Conservation (phyloP, 2,888 invertebrate species). For the Epirrhoe tristata region DNA sequence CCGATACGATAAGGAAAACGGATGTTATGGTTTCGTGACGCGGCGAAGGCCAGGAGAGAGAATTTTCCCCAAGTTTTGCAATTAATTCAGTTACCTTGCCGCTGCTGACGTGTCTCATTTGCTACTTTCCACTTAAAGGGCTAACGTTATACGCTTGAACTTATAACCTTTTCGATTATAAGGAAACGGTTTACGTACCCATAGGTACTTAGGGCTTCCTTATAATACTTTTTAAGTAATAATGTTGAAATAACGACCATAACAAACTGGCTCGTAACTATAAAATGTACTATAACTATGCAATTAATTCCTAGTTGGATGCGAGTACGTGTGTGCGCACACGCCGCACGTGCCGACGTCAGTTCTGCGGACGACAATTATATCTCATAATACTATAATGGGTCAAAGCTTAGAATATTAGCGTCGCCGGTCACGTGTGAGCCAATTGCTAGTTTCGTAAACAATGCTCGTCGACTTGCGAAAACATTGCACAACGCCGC, state of each 20-base stretch:
- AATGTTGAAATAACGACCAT: not conserved
- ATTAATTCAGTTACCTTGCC: not conserved
- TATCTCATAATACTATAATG: not conserved
- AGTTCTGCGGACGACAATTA: not conserved
- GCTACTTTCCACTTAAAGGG: slow-evolving; percentile 1
- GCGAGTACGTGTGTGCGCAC: not conserved
- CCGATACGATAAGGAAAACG: slow-evolving; percentile 5
- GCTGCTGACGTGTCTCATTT: not conserved
- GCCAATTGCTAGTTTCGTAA: slow-evolving; percentile 29
- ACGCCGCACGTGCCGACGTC: not conserved
- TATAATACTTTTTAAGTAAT: not conserved
- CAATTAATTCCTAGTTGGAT: not conserved
- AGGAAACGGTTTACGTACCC: not conserved
- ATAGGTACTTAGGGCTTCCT: not conserved
- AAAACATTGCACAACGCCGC: slow-evolving; percentile 28
- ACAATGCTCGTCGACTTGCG: slow-evolving; percentile 39
- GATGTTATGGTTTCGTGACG: slow-evolving; percentile 9
- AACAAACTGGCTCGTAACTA: not conserved
- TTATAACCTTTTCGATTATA: not conserved
- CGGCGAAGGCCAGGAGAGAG: slow-evolving; percentile 7
- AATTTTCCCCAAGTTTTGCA: slow-evolving; percentile 8
- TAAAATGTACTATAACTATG: not conserved
- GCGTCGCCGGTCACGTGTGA: slow-evolving; percentile 19
- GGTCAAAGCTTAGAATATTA: slow-evolving; percentile 11
- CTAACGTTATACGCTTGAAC: not conserved